Base-by-base conservation (phyloP, 2,113 vertebrate species). In the Sebastes fasciatus region DNA sequence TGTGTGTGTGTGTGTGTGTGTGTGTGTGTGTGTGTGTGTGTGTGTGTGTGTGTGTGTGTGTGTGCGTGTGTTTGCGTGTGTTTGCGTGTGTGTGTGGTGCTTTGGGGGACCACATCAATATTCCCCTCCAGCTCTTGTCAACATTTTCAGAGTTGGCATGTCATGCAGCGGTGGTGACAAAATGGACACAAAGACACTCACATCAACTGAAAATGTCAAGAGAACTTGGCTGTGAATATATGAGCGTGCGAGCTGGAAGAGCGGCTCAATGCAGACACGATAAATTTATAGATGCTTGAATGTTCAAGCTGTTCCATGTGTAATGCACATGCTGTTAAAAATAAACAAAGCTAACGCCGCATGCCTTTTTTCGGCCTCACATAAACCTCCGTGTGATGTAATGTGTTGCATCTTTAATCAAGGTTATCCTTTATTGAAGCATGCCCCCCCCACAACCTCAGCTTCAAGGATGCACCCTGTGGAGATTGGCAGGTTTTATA, bases 401-500 rank as follows among this genome's bases (percentile, higher is more conserved):
- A 66, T 2, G 13, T 21, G 14, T 43, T 68, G 43, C 77, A 79
- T 68, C 46, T 70, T 85, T 71, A 77, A 88, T 78, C 49, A 58
- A 17, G 80, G 57, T 69, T 3, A 46, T 71, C 11, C 42, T 65
- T 82, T 73, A 79, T 26, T 77, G 11, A 80, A 78, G 49, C 40
- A 42, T 7, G 12, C 11, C 17, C 65, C 52, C 64, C 34, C 63
- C 42, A 19, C 62, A 74, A 64, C 51, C 17, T 73, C 26, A 10
- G 57, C 65, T 66, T 26, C 74, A 48, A 76, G 84, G 72, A 63
- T 76, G 78, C 46, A 5, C 19, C 80, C 69, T 67, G 72, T 10
- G 14, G 52, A 88, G 87, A 79, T 57, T 74, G 69, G 69, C 80
- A 71, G 85, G 65, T 86, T 87, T 87, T 63, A 61, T 88, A 84